Evolutionary conservation across 2,888 invertebrate genomes (phyloP).

Genomic region (Leptinotarsa juncta): DNA sequence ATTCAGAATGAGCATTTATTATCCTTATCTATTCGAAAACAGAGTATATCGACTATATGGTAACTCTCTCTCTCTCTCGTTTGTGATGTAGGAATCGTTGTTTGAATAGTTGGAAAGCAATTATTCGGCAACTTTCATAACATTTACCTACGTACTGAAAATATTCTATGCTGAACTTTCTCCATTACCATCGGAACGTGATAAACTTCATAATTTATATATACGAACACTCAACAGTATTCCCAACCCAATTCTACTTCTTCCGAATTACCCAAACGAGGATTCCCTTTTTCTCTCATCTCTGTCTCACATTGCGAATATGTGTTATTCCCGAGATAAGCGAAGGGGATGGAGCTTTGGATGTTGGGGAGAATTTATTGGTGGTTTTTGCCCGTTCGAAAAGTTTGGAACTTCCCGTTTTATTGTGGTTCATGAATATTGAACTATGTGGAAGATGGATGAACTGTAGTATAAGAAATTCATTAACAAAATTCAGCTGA

Average conservation of each 20-base stretch:
- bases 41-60: too few relatives aligned
- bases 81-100: not conserved
- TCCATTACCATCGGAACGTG: slow-evolving; percentile 28
- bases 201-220: slow-evolving; percentile 37
- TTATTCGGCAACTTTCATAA: slow-evolving; percentile 15
- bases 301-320: not conserved
- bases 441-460: not conserved
- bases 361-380: not conserved
- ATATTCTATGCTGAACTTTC: slow-evolving; percentile 21
- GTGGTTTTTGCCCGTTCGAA: not conserved
- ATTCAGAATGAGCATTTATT: too few relatives aligned
- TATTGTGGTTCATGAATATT: slow-evolving; percentile 5
- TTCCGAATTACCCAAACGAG: not conserved
- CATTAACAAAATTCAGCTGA: not conserved
- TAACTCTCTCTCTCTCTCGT: too few relatives aligned
- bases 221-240: not conserved
- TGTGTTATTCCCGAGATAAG: not conserved
- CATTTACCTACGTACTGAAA: slow-evolving; percentile 17
- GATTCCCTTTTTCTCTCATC: not conserved
- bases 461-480: not conserved
- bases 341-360: not conserved
- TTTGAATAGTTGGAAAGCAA: not conserved
- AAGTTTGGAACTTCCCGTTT: not conserved
- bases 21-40: too few relatives aligned
- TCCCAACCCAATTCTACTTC: slow-evolving; percentile 1